Conservation (phyloP, 2,113 vertebrate species). For the Pollachius pollachius region DNA sequence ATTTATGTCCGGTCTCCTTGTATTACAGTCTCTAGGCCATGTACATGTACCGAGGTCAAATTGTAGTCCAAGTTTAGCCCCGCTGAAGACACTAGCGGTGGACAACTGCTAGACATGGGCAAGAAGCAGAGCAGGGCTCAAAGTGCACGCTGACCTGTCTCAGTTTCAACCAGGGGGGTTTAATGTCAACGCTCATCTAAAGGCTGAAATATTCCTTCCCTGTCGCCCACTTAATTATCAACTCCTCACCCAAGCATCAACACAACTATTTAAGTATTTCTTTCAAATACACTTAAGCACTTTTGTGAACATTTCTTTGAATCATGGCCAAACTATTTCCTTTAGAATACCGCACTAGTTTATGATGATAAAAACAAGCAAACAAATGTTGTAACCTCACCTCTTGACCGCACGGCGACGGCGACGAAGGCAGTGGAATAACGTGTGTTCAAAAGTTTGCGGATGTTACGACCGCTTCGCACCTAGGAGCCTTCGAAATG, state of each 20-base stretch:
- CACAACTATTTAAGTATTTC: too few species aligned
- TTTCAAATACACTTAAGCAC: too few species aligned
- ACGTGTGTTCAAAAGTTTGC: not conserved
- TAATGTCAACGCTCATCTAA: constrained; percentile 14
- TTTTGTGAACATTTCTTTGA: too few species aligned
- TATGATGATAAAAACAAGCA: not conserved
- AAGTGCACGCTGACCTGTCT: constrained; percentile 40
- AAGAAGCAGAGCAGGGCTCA: constrained; percentile 12
- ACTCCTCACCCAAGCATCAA: too few species aligned
- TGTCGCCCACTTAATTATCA: not conserved
- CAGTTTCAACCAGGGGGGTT: constrained; percentile 27
- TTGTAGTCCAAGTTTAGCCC: constrained; percentile 48
- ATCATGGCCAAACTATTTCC: too few species aligned
- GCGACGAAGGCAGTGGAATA: not conserved
- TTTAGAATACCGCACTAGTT: too few species aligned
- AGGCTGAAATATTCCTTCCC: not conserved
- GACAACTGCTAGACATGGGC: constrained; percentile 33
- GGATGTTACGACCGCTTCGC: not conserved
- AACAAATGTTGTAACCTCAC: constrained; percentile 24
- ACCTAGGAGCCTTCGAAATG: constrained; percentile 28
- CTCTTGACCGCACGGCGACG: constrained; percentile 12
- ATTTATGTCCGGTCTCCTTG: constrained; percentile 52
- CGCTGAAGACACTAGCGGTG: constrained; percentile 33
- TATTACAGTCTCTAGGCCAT: constrained; percentile 43
- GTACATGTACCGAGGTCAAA: constrained; percentile 37